These are phyloP conservation scores for Rhipidura dahli DNA, from an alignment of 2,113 vertebrate species.

Conservation along the genomic window DNA sequence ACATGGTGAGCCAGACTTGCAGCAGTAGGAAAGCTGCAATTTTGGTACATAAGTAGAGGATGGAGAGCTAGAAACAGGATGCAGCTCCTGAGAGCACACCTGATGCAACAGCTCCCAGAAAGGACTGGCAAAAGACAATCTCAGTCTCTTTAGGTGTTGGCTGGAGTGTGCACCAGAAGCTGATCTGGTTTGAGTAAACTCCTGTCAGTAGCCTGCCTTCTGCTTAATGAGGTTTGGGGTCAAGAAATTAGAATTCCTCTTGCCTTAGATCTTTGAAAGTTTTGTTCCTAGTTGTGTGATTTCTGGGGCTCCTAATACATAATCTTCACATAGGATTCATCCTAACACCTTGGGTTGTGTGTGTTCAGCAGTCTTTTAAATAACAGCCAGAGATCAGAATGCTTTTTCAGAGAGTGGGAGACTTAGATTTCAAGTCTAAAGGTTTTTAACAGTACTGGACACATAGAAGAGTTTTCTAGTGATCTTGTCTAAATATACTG, in stretches of 20 bases:
- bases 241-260: background rate
- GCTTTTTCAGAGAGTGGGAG: background rate
- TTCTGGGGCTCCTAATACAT: background rate
- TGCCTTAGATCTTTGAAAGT: background rate
- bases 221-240: background rate
- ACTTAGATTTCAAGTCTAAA: background rate
- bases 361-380: background rate
- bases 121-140: background rate
- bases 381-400: background rate
- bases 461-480: background rate
- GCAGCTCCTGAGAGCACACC: background rate
- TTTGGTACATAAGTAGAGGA: background rate
- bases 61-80: background rate
- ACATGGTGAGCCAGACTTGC: fast-evolving
- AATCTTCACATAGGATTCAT: background rate
- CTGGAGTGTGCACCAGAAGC: background rate
- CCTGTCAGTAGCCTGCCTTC: background rate
- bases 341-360: background rate
- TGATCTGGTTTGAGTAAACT: background rate
- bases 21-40: background rate
- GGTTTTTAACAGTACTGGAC: background rate
- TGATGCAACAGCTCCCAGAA: background rate
- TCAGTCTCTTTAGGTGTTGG: background rate
- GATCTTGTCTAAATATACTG: background rate
- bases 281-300: background rate